Evolutionary conservation across 2,797 vertebrate species (phyloP).

Genomic region (Psittacula echo): DNA sequence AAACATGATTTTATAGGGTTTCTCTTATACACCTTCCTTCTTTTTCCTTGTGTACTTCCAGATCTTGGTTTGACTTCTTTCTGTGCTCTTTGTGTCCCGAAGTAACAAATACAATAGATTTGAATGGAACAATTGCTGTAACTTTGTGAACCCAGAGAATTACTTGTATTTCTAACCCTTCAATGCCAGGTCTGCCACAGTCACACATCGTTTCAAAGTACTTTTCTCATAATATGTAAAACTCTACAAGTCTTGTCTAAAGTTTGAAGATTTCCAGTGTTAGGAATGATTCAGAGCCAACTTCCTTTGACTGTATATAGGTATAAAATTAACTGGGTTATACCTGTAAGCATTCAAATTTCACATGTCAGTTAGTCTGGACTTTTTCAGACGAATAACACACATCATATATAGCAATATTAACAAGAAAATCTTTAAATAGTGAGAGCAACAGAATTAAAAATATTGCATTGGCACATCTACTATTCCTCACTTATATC

Average conservation of each 20-base stretch:
- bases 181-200: not conserved
- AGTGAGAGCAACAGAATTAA: not conserved
- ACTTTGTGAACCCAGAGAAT: not conserved
- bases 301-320: not conserved
- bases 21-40: not conserved
- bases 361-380: not conserved
- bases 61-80: not conserved
- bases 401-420: not conserved
- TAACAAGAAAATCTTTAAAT: conserved; percentile 7
- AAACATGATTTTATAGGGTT: not conserved
- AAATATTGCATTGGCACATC: not conserved
- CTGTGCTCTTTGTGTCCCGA: not conserved
- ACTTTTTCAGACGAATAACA: not conserved
- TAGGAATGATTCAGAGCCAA: not conserved
- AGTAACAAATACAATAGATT: not conserved
- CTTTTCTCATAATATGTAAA: not conserved
- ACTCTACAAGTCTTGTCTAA: not conserved
- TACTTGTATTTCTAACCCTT: not conserved
- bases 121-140: not conserved
- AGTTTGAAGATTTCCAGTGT: not conserved
- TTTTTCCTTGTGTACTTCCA: not conserved
- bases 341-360: not conserved
- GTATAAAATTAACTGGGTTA: not conserved
- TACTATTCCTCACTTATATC: not conserved
- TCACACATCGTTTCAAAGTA: not conserved